Evolutionary conservation across 2,888 invertebrate genomes (phyloP), one percentile per base, ranked within the genome.

Genomic region (Kryphioiulus occultus): DNA sequence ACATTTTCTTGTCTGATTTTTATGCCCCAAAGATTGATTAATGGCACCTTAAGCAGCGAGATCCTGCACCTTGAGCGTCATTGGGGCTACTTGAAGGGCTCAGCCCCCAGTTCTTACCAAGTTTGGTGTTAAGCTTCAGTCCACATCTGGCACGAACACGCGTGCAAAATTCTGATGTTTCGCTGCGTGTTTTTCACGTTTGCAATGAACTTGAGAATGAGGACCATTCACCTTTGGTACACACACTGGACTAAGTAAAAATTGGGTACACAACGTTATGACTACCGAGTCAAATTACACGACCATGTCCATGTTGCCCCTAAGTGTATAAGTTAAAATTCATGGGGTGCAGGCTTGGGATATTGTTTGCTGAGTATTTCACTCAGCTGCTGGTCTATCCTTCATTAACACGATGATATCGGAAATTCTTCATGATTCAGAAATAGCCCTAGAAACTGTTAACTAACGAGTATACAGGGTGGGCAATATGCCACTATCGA

Each of bases 1-100:
- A 12, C 22, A 68, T 68, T 68, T 68, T 68, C 68, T 68, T 68
- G 68, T 68, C 68, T 12, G 12, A 68, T 68, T 68, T 68, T 68
- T 68, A 12, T 68, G 4, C 22, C 7, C 22, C 10, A 68, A 68
- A 68, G 68, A 68, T 68, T 68, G 68, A 68, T 68, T 68, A 68
- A 68, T 68, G 26, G 68, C 68, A 68, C 68, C 68, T 68, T 68
- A 68, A 68, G 26, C 68, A 68, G 68, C 68, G 26, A 26, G 68
- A 68, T 68, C 12, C n/a, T 68, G 68, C 68, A 68, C 68, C 22
- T 68, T 68, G 68, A 26, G 22, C 68, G 26, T 22, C 68, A 68
- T 26, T 17, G 47, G 68, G 68, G 68, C 22, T 26, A 26, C 68
- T 68, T 7, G 68, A 68, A 68, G 68, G 68, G 68, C 68, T 26